phyloP scores from a whole-genome alignment of 2,888 invertebrate species.

The Glaucopsyche alexis region DNA sequence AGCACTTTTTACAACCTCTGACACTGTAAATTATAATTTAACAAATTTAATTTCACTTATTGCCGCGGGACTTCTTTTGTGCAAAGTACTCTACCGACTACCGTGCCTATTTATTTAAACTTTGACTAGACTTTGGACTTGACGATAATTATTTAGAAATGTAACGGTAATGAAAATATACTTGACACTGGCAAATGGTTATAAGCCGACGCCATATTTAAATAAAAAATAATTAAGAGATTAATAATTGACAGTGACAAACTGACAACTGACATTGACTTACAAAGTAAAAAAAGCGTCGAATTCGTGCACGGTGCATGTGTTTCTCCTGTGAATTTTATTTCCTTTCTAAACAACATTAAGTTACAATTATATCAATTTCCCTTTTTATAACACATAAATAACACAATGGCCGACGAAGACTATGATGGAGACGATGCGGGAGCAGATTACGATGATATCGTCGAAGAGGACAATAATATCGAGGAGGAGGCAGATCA shows the following conservation, averaged over 20 bases:
- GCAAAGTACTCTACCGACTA: too few species aligned
- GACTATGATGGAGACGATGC: conserved; percentile 90
- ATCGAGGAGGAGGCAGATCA: conserved; percentile 93
- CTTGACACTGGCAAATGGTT: too few species aligned
- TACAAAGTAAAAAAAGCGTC: background rate
- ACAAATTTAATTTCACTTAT: too few species aligned
- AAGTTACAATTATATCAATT: background rate
- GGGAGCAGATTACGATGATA: conserved; percentile 94
- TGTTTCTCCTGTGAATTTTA: background rate
- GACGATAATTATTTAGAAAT: too few species aligned
- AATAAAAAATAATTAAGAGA: background rate
- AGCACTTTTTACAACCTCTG: too few species aligned
- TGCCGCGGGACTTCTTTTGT: too few species aligned
- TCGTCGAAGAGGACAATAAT: conserved; percentile 91
- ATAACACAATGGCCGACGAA: conserved; percentile 87
- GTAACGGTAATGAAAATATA: background rate
- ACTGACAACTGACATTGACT: too few species aligned
- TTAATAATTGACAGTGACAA: background rate
- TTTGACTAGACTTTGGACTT: too few species aligned
- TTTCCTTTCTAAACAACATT: background rate
- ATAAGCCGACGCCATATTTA: too few species aligned
- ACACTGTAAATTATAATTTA: too few species aligned
- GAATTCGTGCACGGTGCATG: background rate
- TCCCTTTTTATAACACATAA: background rate
- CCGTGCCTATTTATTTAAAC: too few species aligned